Evolutionary conservation across 2,113 vertebrate species (phyloP), one percentile per base, ranked within the genome.

Genomic region (Channa argus): DNA sequence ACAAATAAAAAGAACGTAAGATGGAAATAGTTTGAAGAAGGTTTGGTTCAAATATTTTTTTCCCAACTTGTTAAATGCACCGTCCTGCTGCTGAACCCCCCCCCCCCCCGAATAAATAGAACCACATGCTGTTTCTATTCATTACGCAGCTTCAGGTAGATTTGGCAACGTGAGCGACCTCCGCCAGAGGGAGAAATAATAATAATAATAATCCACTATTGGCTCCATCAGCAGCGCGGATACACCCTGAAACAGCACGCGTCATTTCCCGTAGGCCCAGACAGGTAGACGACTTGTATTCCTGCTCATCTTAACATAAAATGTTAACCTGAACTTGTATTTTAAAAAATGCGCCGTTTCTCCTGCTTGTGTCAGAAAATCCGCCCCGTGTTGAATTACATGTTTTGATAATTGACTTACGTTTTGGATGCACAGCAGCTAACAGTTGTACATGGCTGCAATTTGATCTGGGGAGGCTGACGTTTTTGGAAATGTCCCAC

Each of bases 391-490:
- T 24, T 24, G 45, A 68, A 63, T 60, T 46, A 10, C 33, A 13
- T 51, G 43, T 33, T 72, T 51, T 37, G 38, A 55, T 46, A 50
- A 59, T 38, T 37, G 9, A 56, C 49, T 78, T 54, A 34, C 37
- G 37, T 66, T 68, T 45, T 38, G 72, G 58, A 72, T 46, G n/a
- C 1, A 24, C 24, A 24, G 24, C 24, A 52, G 70, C 59, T 50
- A 43, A 34, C 72, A 69, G 52, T 56, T 34, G 47, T 53, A 59
- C 59, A 56, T 73, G 63, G 37, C 53, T 85, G 72, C 58, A 72
- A 52, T 15, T 46, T 50, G 52, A 75, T 67, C 24, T 47, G 76
- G 60, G 55, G 77, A 60, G 36, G 3, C 12, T 10, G 3, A 53
- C 8, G 12, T 62, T 34, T 36, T 14, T 10, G 14, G 47, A 79